Base-by-base conservation (phyloP, 1,140 invertebrate genomes). In the Papilio polytes region DNA sequence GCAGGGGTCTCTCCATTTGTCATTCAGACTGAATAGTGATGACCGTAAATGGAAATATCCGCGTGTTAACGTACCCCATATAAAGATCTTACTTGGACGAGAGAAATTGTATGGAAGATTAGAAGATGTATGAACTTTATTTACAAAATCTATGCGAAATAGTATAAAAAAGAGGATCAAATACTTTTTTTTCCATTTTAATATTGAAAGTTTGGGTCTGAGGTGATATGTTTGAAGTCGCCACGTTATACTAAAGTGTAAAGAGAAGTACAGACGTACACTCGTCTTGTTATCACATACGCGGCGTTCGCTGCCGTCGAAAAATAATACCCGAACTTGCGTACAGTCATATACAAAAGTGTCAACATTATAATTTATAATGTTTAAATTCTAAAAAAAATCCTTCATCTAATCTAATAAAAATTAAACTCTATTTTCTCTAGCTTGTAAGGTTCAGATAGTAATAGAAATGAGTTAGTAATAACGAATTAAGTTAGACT, bases 271-370 rank as follows among this genome's bases (percentile, higher is more conserved):
- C 78, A 82, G 81, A 76, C 81, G 73, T 51, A 41, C 78, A 77
- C 73, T 80, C 73, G 41, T 80, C 53, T 9, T 78, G 77, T 78
- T 78, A 78, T 78, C 77, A 78, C 77, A 78, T 78, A 63, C 36
- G 76, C 66, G 56, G 77, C 56, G 77, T 78, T n/a, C 56, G 81
- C 81, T 82, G 81, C 78, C 73, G 74, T 82, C 56, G 44, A 82
- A 82, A 79, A 82, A 82, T 80, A 82, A 82, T 78, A 78, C n/a
- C 77, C 77, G 77, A 78, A 78, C 53, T 36, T n/a, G 18, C 12
- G 81, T 74, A 82, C 81, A 80, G 44, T 9, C 51, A 31, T 8
- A 18, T 15, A 41, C 53, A 80, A 53, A 82, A 82, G 41, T 82
- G 31, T 63, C 59, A 63, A 13, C n/a, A 70, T 18, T 31, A 70